Conservation (phyloP, 2,113 vertebrate species). For the Agapornis roseicollis region DNA sequence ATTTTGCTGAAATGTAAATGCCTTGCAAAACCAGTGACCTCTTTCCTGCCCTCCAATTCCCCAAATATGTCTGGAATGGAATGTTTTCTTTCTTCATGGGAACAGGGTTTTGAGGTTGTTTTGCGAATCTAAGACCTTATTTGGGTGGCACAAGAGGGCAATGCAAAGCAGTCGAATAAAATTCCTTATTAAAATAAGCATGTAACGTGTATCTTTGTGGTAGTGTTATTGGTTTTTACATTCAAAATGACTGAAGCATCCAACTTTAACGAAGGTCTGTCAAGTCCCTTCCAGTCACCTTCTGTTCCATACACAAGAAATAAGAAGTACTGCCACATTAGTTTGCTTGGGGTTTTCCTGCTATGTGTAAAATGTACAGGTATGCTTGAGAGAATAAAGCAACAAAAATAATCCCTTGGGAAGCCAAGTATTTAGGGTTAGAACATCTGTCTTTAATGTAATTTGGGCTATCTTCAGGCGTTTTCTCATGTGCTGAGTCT, state of each 20-base stretch:
- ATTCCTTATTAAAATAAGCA: neutral
- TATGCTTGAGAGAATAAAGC: neutral
- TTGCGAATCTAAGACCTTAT: neutral
- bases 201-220: neutral
- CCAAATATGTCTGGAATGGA: neutral
- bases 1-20: neutral
- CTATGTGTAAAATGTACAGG: neutral
- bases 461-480: neutral
- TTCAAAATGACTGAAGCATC: neutral
- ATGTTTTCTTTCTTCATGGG: neutral
- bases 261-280: neutral
- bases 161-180: neutral
- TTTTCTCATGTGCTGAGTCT: neutral
- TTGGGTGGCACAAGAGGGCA: neutral
- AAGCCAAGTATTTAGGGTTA: neutral
- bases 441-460: constrained; percentile 3
- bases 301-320: neutral
- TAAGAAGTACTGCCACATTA: neutral
- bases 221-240: neutral
- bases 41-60: neutral
- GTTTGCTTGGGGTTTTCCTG: neutral
- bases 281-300: neutral
- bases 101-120: neutral
- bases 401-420: neutral
- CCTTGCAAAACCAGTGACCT: neutral